These are phyloP conservation scores for Neodontobutis hainanensis DNA, from an alignment of 2,113 vertebrate species.

Conservation along the genomic window DNA sequence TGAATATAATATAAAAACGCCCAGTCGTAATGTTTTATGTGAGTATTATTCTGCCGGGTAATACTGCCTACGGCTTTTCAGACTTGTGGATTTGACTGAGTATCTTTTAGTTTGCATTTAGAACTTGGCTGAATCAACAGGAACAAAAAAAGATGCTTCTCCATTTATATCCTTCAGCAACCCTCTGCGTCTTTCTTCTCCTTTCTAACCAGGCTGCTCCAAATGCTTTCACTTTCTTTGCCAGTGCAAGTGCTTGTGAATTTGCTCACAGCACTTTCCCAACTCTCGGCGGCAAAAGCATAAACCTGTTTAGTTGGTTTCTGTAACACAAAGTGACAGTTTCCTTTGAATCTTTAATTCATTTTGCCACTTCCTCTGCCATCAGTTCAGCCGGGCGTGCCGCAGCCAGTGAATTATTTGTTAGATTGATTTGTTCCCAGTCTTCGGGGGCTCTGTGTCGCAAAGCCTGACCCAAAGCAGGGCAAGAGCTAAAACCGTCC, in stretches of 20 bases:
- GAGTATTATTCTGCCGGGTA: too few species aligned
- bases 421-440: slow-evolving; percentile 82
- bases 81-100: slow-evolving; percentile 1
- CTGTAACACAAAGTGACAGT: slow-evolving; percentile 89
- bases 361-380: slow-evolving; percentile 88
- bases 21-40: too few species aligned
- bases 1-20: too few species aligned
- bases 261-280: slow-evolving; percentile 80
- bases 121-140: slow-evolving; percentile 58
- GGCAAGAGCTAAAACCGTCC: slow-evolving; percentile 76
- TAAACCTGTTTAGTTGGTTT: slow-evolving; percentile 81
- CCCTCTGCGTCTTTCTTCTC: slow-evolving; percentile 32
- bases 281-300: slow-evolving; percentile 79
- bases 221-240: slow-evolving; percentile 76
- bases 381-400: slow-evolving; percentile 86
- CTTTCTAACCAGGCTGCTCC: slow-evolving; percentile 53
- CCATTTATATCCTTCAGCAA: not conserved
- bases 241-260: slow-evolving; percentile 74
- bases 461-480: slow-evolving; percentile 46
- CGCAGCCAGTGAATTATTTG: slow-evolving; percentile 87
- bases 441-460: slow-evolving; percentile 60
- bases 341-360: slow-evolving; percentile 90
- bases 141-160: slow-evolving; percentile 55
- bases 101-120: slow-evolving; percentile 44
- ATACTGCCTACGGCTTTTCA: too few species aligned